Evolutionary conservation across 2,888 invertebrate species (phyloP).

Genomic region (Ormyrus nitidulus): DNA sequence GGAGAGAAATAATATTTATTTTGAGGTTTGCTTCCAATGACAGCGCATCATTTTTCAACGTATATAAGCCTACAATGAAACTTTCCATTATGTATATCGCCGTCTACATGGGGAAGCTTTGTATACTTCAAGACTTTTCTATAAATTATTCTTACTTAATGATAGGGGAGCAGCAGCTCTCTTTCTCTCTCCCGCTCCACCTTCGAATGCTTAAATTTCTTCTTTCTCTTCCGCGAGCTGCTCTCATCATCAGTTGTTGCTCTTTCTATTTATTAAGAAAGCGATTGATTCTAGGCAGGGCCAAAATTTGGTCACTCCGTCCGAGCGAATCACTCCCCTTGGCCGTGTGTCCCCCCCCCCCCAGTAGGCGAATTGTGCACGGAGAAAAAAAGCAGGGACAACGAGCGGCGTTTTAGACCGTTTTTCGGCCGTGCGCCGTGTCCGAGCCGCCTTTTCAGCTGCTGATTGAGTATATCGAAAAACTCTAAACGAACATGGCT

Average conservation of each 20-base stretch:
- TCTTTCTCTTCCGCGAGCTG: not conserved
- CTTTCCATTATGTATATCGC: constrained; percentile 39
- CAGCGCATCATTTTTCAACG: constrained; percentile 54
- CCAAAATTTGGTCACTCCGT: constrained; percentile 39
- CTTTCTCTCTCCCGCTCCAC: not conserved
- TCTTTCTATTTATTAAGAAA: not conserved
- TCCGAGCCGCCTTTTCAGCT: too few relatives aligned
- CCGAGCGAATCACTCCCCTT: not conserved
- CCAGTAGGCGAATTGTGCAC: not conserved
- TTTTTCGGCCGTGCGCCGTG: too few relatives aligned
- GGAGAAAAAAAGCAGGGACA: not conserved
- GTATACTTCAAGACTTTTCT: constrained; percentile 49
- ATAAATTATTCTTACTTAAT: constrained; percentile 53
- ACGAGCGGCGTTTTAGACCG: not conserved
- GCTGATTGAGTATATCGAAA: too few relatives aligned
- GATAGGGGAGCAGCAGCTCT: constrained; percentile 28
- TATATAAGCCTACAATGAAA: constrained; percentile 10
- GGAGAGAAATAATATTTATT: constrained; percentile 42
- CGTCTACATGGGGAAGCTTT: constrained; percentile 8
- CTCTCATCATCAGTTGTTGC: not conserved
- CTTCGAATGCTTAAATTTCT: constrained; percentile 43
- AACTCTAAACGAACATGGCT: too few relatives aligned
- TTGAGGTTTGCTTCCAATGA: constrained; percentile 48
- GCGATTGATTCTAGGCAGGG: too few relatives aligned
- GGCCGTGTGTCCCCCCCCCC: too few relatives aligned